Evolutionary conservation across 2,888 invertebrate species (phyloP).

Genomic region (Sicus ferrugineus): DNA sequence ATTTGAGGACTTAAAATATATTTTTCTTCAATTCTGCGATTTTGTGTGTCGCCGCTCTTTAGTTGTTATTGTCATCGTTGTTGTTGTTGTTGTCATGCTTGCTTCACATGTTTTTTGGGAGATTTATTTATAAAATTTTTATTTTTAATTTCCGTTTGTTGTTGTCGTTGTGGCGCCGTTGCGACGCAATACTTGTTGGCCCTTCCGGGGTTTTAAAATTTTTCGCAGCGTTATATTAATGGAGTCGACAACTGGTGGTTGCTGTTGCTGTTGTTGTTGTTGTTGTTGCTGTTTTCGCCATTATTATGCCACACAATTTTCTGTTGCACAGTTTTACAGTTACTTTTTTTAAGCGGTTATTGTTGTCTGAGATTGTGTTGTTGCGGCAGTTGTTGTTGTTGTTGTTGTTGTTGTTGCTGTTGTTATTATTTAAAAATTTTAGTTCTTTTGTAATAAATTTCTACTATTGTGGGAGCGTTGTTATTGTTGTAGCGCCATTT

Average conservation of each 20-base stretch:
- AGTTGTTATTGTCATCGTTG: constrained; percentile 3
- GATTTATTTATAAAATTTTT: constrained; percentile 6
- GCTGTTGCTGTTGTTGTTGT: constrained; percentile 1
- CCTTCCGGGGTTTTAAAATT: constrained; percentile 18
- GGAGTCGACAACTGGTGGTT: background rate
- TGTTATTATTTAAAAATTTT: constrained; percentile 23
- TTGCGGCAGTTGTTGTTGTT: constrained; percentile 18
- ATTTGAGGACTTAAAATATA: constrained; percentile 8
- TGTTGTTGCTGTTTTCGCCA: background rate
- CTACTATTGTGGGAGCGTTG: constrained; percentile 25
- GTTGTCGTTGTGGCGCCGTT: background rate
- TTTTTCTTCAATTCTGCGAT: constrained; percentile 15
- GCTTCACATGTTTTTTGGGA: constrained; percentile 9
- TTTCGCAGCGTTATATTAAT: constrained; percentile 6
- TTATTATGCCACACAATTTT: background rate
- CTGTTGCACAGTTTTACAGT: background rate
- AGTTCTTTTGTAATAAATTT: constrained; percentile 30
- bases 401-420: constrained; percentile 9
- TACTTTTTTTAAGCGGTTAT: background rate
- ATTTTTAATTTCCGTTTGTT: constrained; percentile 12
- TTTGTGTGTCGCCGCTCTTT: constrained; percentile 1
- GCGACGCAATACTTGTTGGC: constrained; percentile 16
- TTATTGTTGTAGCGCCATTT: constrained; percentile 16
- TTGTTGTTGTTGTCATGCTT: background rate
- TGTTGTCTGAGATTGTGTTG: constrained; percentile 16